phyloP scores from a whole-genome alignment of 2,113 vertebrate genomes.

The Melanotaenia duboulayi region DNA sequence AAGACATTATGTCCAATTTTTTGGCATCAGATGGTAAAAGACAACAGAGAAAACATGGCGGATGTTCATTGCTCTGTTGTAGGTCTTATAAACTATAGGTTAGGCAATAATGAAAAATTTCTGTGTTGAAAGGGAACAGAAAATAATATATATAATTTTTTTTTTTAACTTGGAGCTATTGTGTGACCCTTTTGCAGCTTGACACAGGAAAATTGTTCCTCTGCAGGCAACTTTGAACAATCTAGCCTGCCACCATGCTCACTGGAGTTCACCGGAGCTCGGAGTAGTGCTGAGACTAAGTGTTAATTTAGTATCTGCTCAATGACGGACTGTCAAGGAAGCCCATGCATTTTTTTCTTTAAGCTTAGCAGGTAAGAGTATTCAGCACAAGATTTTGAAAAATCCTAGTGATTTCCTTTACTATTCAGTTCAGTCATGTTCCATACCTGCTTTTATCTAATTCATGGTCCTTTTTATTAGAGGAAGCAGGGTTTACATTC shows the following conservation, averaged over 20 bases:
- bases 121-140: slow-evolving; percentile 30
- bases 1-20: slow-evolving; percentile 25
- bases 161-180: slow-evolving; percentile 15
- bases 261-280: slow-evolving; percentile 41
- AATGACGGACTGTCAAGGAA: slow-evolving; percentile 10
- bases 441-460: no score
- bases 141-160: slow-evolving; percentile 45
- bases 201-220: slow-evolving; percentile 43
- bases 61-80: slow-evolving; percentile 32
- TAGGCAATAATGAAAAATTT: slow-evolving; percentile 16
- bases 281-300: slow-evolving; percentile 37
- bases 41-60: slow-evolving; percentile 18
- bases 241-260: slow-evolving; percentile 36
- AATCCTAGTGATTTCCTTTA: no score
- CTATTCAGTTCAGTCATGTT: no score
- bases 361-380: background rate
- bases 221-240: slow-evolving; percentile 47
- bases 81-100: slow-evolving; percentile 27
- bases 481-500: no score
- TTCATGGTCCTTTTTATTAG: no score
- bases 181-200: slow-evolving; percentile 23
- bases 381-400: no score
- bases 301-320: slow-evolving; percentile 27
- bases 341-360: background rate
- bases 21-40: slow-evolving; percentile 31